Evolutionary conservation across 2,113 vertebrate genomes (phyloP).

Genomic region (Poecilia latipinna): DNA sequence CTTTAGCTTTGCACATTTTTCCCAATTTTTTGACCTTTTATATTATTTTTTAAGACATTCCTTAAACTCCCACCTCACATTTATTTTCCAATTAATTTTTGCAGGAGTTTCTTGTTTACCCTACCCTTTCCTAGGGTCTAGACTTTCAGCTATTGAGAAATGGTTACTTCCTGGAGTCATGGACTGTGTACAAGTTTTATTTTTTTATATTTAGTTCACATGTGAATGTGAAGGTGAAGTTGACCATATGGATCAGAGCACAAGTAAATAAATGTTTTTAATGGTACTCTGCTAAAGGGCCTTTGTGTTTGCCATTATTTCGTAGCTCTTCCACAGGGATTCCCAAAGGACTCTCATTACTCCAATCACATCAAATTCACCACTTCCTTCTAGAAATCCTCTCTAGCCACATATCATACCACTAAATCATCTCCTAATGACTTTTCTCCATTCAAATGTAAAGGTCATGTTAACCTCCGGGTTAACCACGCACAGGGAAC

Average conservation of each 20-base stretch:
- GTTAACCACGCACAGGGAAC: background rate
- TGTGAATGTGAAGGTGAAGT: too few relatives aligned
- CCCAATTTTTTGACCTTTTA: too few relatives aligned
- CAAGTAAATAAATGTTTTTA: background rate
- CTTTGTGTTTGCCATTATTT: constrained; percentile 16
- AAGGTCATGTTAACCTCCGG: constrained; percentile 40
- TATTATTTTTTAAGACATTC: too few relatives aligned
- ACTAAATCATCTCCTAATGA: constrained; percentile 38
- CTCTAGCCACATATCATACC: constrained; percentile 38
- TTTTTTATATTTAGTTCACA: too few relatives aligned
- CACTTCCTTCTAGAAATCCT: constrained; percentile 31
- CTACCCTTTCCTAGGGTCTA: too few relatives aligned
- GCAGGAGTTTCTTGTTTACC: too few relatives aligned
- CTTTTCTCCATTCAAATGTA: constrained; percentile 37
- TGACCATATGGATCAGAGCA: background rate
- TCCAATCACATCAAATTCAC: constrained; percentile 71
- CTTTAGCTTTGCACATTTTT: too few relatives aligned
- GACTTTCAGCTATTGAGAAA: too few relatives aligned
- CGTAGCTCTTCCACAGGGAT: constrained; percentile 31
- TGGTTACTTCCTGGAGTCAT: too few relatives aligned
- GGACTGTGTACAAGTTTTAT: too few relatives aligned
- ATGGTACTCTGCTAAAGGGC: background rate
- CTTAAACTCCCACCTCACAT: too few relatives aligned
- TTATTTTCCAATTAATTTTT: too few relatives aligned
- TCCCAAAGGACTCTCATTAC: constrained; percentile 59